Evolutionary conservation across 53 echinoderm and acorn worm genomes (phyloP).

Genomic region (Pentamera pediparva): DNA sequence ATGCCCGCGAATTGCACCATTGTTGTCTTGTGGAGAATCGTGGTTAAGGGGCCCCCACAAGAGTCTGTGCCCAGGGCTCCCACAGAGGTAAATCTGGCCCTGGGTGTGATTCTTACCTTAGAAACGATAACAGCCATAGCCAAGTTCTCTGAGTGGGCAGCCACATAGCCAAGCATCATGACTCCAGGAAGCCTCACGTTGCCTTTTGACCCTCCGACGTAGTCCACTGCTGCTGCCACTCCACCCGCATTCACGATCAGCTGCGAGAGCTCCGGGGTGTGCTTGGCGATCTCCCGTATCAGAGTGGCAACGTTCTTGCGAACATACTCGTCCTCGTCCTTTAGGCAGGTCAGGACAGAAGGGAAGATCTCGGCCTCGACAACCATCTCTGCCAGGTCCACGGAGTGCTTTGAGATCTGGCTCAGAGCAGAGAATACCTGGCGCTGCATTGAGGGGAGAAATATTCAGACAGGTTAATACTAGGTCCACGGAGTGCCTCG

Average conservation of each 20-base stretch:
- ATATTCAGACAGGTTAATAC: too few species aligned
- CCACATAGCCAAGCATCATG: constrained; percentile 97
- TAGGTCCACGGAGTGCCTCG: too few species aligned
- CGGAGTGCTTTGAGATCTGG: constrained; percentile 99
- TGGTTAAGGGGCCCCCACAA: too few species aligned
- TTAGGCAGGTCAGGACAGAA: constrained; percentile 90
- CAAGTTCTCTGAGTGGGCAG: constrained; percentile 97
- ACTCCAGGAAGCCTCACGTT: constrained; percentile 96
- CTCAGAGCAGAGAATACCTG: constrained; percentile 99
- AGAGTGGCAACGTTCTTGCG: constrained; percentile 97
- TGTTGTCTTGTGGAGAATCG: too few species aligned
- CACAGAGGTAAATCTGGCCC: too few species aligned
- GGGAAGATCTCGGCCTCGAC: constrained; percentile 99
- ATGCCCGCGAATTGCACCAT: too few species aligned
- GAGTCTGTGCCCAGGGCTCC: too few species aligned
- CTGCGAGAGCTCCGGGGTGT: constrained; percentile 93
- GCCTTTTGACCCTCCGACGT: constrained; percentile 90
- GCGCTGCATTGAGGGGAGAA: too few species aligned
- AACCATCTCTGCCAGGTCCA: constrained; percentile 96
- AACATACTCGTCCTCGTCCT: constrained; percentile 91
- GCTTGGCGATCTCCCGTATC: constrained; percentile 98
- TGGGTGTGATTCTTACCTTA: too few species aligned
- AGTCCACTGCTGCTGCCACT: constrained; percentile 93
- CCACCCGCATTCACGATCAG: constrained; percentile 96
- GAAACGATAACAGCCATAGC: constrained; percentile 99